Evolutionary conservation across 2,888 invertebrate genomes (phyloP).

Genomic region (Euzetes globulus): DNA sequence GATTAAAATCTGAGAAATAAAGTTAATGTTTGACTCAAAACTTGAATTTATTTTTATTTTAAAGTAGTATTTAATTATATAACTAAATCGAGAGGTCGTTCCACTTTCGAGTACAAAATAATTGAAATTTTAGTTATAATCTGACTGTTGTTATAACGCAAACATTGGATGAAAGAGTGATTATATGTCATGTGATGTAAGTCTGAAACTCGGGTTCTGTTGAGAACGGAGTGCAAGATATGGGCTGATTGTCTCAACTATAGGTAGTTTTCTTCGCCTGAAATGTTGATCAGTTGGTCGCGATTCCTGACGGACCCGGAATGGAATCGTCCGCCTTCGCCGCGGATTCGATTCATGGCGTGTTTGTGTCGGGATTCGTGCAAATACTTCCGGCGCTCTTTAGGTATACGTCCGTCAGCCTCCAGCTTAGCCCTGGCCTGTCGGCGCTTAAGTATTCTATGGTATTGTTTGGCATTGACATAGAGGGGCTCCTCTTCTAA

Average conservation of each 20-base stretch:
- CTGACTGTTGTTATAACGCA: no score
- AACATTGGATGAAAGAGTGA: no score
- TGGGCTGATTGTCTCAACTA: background rate
- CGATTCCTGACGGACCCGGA: slow-evolving; percentile 52
- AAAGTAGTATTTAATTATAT: no score
- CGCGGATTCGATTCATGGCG: slow-evolving; percentile 93
- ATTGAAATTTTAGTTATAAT: no score
- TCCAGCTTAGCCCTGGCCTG: slow-evolving; percentile 91
- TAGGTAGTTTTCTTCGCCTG: background rate
- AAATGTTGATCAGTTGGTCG: background rate
- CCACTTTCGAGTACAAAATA: no score
- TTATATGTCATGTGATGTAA: no score
- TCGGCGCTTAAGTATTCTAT: slow-evolving; percentile 84
- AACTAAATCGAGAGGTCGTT: no score
- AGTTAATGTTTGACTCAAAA: background rate
- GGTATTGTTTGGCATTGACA: slow-evolving; percentile 97
- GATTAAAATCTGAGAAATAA: background rate
- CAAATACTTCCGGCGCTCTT: slow-evolving; percentile 94
- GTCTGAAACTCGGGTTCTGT: no score
- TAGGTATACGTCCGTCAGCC: slow-evolving; percentile 89
- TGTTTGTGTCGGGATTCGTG: slow-evolving; percentile 94
- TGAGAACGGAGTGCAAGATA: no score
- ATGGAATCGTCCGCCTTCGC: slow-evolving; percentile 92
- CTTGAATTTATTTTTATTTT: no score
- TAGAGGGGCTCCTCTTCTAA: slow-evolving; percentile 91